Base-by-base conservation (phyloP, 1,140 invertebrate species). In the Macrobrachium rosenbergii region DNA sequence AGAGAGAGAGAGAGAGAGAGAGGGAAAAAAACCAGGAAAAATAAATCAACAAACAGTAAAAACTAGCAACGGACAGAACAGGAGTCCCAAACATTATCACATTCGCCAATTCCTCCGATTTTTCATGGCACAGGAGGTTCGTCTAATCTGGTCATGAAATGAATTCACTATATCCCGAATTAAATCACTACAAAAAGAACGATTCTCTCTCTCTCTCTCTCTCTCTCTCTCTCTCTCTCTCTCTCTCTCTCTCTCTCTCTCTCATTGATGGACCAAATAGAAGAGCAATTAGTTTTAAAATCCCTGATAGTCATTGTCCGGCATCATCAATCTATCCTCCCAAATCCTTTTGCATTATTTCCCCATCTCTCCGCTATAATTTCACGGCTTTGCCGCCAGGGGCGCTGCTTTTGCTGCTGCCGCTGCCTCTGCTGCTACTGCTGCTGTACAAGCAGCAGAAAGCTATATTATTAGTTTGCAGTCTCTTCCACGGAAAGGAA, bases 261-360 rank as follows among this genome's bases (percentile, higher is more conserved):
- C 67, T 72, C 62, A 75, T 63, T 80, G 75, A 28, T 69, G 67
- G n/a, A 87, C 84, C 60, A 81, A 87, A 52, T 52, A 59, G 67
- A n/a, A 69, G 69, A 75, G 76, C 69, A 87, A 87, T 81, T 87
- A 87, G 84, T 87, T 87, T 87, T 87, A 81, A 87, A 87, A 87
- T 87, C 84, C 84, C 60, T 59, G 17, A 43, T 63, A 87, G 84
- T 81, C 84, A 87, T 87, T 87, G 84, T 87, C 67, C 67, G 45
- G 58, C 78, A 87, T 87, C 84, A 87, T 87, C 84, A 87, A 87
- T 87, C 84, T 87, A 81, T 80, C 78, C 84, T 58, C 84, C 84
- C 75, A 87, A 82, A 81, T 80, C 78, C 69, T 28, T 12, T 64
- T 69, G 59, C 60, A 87, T 87, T 87, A 87, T 87, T 87, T 86